A percentile compares a stretch with the other conserved stretches of the same genome.
Evolutionary conservation across 2,797 vertebrate genomes (phyloP).

Genomic region (Cossypha niveicapilla): DNA sequence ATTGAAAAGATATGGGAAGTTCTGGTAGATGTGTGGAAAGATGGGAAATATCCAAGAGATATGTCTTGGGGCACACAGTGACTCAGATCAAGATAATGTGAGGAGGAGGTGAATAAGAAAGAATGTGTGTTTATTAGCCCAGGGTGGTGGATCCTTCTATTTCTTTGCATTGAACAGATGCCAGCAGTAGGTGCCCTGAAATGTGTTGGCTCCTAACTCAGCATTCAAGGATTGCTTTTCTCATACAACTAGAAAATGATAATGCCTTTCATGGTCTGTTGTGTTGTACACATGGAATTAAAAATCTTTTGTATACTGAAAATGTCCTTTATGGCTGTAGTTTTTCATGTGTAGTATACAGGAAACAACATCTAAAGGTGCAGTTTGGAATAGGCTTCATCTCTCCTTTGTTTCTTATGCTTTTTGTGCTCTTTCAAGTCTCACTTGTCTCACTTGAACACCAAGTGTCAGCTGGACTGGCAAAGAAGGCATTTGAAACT

Average conservation of each 20-base stretch:
- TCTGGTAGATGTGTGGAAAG: background rate
- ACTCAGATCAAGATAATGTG: background rate
- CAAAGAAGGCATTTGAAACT: background rate
- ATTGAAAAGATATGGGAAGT: background rate
- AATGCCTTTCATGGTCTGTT: background rate
- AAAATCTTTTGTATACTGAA: background rate
- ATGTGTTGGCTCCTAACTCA: background rate
- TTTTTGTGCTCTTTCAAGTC: background rate
- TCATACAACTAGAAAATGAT: background rate
- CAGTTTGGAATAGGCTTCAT: background rate
- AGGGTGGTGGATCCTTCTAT: fast-evolving
- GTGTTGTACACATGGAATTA: background rate
- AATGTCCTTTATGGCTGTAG: background rate
- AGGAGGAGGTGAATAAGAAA: background rate
- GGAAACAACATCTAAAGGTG: background rate
- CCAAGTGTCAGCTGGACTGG: background rate
- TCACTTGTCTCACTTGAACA: background rate
- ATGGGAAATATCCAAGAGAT: background rate
- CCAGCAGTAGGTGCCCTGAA: background rate
- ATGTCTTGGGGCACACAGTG: fast-evolving
- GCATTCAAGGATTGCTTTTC: background rate
- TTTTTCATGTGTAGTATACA: background rate
- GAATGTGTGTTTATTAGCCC: background rate
- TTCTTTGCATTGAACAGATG: background rate
- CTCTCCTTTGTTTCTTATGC: background rate